Evolutionary conservation across 2,888 invertebrate genomes (phyloP).

Genomic region (Polydrusus cervinus): DNA sequence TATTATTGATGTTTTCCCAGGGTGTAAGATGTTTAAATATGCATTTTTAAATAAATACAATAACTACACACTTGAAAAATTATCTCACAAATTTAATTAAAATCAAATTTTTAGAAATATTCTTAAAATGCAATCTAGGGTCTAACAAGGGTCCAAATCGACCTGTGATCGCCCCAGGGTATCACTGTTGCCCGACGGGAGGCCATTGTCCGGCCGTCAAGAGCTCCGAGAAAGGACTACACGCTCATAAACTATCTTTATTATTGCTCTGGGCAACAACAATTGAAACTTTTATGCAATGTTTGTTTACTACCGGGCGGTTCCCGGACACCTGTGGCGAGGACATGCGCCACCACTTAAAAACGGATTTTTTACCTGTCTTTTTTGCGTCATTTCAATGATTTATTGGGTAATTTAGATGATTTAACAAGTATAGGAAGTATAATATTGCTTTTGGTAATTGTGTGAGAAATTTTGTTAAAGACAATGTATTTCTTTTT

Average conservation of each 20-base stretch:
- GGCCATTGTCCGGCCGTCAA: conserved; percentile 71
- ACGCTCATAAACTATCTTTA: conserved; percentile 71
- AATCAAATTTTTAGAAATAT: conserved; percentile 10
- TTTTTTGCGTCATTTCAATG: conserved; percentile 19
- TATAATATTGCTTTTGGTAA: neutral
- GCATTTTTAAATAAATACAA: too few species aligned
- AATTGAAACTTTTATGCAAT: conserved; percentile 67
- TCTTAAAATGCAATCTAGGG: conserved; percentile 39
- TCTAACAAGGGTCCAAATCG: conserved; percentile 18
- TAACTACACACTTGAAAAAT: neutral
- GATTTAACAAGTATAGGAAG: neutral
- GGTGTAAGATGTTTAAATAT: too few species aligned
- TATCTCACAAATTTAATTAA: conserved; percentile 10
- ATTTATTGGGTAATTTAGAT: conserved; percentile 5
- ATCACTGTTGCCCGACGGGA: conserved; percentile 68
- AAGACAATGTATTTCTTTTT: too few species aligned
- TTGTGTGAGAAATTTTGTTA: neutral
- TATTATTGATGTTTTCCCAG: neutral
- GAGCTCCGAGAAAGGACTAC: conserved; percentile 66
- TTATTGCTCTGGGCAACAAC: conserved; percentile 67
- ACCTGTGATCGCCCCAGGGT: conserved; percentile 62
- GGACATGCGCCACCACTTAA: conserved; percentile 53
- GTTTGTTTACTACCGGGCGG: conserved; percentile 62
- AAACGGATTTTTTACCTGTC: conserved; percentile 40
- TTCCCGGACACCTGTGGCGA: conserved; percentile 55